Base-by-base conservation (phyloP, 2,888 invertebrate genomes). In the Erebia ligea region DNA sequence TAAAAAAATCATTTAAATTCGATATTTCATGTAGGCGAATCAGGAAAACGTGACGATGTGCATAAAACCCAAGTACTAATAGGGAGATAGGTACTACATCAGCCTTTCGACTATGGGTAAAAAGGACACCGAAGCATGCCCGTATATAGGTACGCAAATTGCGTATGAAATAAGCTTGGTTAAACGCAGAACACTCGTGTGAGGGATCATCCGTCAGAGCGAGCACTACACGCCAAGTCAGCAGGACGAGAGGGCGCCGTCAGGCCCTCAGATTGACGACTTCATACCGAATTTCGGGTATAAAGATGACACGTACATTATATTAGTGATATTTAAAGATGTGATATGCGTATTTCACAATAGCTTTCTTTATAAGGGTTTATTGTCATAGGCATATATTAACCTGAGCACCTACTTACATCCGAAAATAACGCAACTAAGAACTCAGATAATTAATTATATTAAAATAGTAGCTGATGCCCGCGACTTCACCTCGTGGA, bases 241-340 rank as follows among this genome's bases (percentile, higher is more conserved):
- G 82, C 74, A 73, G 71, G 77, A 78, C 76, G 78, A 79, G 79
- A 78, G 83, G 83, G 82, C 75, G 78, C 65, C 73, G 77, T 78
- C 77, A 76, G 72, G 68, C 81, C 80, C 79, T 77, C 75, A 72
- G 72, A 78, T 78, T 79, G 79, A 79, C 76, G 74, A 77, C 73
- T 71, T 71, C 68, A 72, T 65, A 70, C 70, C 69, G 72, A 75
- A 73, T 68, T 75, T 74, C 73, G 71, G 64, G 70, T 70, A 70
- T 21, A 21, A 48, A 70, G 68, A 69, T 67, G 69, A 63, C 68
- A 70, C 71, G 70, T 77, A 74, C 34, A 0, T 34, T 77, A 74
- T 6, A 0, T 34, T 0, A 77, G 40, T 34, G 25, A 34, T 54
- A 78, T n/a, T 50, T 76, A 76, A 78, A 71, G 74, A 77, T 66